Evolutionary conservation across 2,888 invertebrate species (phyloP).

Genomic region (Ganaspis brasiliensis): DNA sequence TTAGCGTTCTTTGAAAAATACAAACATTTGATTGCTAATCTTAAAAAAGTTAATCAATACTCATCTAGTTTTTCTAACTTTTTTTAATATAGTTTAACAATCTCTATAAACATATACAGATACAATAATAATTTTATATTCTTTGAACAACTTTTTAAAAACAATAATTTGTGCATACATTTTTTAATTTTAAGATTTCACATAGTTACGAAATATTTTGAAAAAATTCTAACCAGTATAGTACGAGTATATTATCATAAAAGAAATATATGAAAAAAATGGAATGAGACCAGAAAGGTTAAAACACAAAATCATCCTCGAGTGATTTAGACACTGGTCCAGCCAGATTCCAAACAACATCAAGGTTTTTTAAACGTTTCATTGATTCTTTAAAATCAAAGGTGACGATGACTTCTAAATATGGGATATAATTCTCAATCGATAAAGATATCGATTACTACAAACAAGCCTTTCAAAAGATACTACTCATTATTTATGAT

Average conservation of each 20-base stretch:
- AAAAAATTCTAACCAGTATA: neutral
- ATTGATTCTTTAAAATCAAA: conserved; percentile 37
- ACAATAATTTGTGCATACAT: no score
- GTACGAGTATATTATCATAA: neutral
- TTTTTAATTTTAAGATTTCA: no score
- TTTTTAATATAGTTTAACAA: no score
- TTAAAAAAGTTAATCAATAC: neutral
- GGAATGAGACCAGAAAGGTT: neutral
- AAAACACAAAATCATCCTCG: conserved; percentile 3
- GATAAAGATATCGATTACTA: conserved; percentile 24
- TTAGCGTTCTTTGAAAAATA: neutral
- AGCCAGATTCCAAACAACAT: conserved; percentile 54
- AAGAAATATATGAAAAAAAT: neutral
- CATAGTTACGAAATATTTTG: no score
- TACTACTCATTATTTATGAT: neutral
- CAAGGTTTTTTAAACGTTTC: conserved; percentile 47
- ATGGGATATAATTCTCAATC: neutral
- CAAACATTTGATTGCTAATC: neutral
- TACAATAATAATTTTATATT: neutral
- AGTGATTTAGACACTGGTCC: conserved; percentile 50
- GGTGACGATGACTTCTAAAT: neutral
- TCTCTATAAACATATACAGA: no score
- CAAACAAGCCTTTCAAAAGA: neutral
- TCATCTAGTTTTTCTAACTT: neutral
- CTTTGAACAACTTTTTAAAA: no score